These are phyloP conservation scores for Echiichthys vipera DNA, from an alignment of 2,797 vertebrate genomes.

Conservation along the genomic window DNA sequence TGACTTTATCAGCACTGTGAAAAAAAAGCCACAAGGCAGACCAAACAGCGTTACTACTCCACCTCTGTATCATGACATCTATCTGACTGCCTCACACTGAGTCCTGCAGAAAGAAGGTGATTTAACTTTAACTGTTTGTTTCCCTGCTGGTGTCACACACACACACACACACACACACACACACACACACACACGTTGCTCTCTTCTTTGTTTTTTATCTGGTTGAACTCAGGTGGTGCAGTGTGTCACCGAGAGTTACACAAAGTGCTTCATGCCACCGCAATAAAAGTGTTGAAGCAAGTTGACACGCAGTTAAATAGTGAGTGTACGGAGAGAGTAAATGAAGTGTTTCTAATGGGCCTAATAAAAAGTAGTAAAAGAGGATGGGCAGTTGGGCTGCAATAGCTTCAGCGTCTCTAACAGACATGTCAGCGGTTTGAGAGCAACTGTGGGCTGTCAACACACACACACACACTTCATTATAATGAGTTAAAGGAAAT, in stretches of 20 bases:
- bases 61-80: constrained; percentile 34
- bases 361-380: constrained; percentile 71
- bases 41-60: constrained; percentile 32
- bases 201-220: not conserved
- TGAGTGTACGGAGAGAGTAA: constrained; percentile 63
- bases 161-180: no score
- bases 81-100: constrained; percentile 37
- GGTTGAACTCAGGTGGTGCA: not conserved
- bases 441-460: constrained; percentile 20
- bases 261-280: constrained; percentile 39
- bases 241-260: constrained; percentile 10
- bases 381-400: constrained; percentile 60
- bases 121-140: constrained; percentile 32
- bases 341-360: constrained; percentile 66
- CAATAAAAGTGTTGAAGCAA: constrained; percentile 59
- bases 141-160: not conserved
- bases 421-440: constrained; percentile 52
- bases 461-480: constrained; percentile 29
- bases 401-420: constrained; percentile 38
- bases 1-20: constrained; percentile 67
- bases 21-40: constrained; percentile 64
- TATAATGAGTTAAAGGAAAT: not conserved
- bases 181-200: no score
- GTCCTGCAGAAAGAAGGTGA: constrained; percentile 37
- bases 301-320: constrained; percentile 69